Base-by-base conservation (phyloP, 92 coral and sea anemone genomes). In the Anthopleura xanthogrammica region DNA sequence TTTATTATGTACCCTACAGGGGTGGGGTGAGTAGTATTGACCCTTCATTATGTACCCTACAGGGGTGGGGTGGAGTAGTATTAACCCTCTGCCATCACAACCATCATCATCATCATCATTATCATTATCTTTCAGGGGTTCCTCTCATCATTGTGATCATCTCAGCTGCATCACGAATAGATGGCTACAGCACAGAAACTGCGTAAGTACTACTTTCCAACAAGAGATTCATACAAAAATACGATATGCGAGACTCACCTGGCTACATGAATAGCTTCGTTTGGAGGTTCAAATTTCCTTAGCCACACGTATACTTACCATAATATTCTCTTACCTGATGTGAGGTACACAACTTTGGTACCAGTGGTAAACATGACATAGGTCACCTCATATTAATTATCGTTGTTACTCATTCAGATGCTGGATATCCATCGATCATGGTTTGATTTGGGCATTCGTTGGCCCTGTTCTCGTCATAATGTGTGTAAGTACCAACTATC, bases 401-500 rank as follows among this genome's bases (percentile, higher is more conserved):
- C 48, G 2, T 57, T 83, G 41, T 39, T 24, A 10, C 75, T 86
- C 9, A 23, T 68, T 46, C 78, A 95, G 98, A 14, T 95, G 98
- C 73, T 95, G 98, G 98, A 90, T 95, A 42, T 95, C 98, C 19
- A 87, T 91, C 43, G 83, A 83, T 14, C 52, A 88, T 71, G 98
- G 98, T 10, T 88, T 95, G 8, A 93, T 95, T 58, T 95, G 98
- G 98, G 98, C 98, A 2, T 95, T 95, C 78, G 94, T 93, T 60
- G 94, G 87, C 16, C 98, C 98, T 2, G 98, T 95, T 11, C 91
- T 95, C 36, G 60, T 90, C 56, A 85, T 95, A 10, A 87, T 93
- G 87, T 42, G 72, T 77, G 98, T 95, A 85, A 82, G 98, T 80
- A 64, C 19, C 60, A 24, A 0, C 17, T 74, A 66, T 22, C 17